Percentiles rank a stretch among this genome's conserved stretches.
Conservation (phyloP, 1,140 invertebrate species). For the Nomia melanderi region DNA sequence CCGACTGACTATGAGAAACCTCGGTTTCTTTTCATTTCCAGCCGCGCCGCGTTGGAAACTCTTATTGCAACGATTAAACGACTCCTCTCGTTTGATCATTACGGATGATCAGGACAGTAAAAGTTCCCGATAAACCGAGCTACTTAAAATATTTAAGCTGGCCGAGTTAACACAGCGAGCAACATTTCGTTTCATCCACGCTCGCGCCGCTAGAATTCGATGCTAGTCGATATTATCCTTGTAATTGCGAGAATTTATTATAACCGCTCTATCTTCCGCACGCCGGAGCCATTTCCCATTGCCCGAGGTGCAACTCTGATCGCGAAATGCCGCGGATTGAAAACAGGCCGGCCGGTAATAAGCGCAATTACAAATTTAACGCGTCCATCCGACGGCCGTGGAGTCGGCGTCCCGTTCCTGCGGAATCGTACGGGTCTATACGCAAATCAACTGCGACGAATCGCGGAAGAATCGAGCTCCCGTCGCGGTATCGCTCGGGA, state of each 20-base stretch:
- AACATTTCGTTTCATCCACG: too few species aligned
- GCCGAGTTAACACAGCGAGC: too few species aligned
- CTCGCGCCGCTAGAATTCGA: too few species aligned
- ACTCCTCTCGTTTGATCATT: too few species aligned
- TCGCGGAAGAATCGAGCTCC: conserved; percentile 61
- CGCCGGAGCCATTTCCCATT: background rate
- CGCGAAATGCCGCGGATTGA: conserved; percentile 30
- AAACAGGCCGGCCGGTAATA: conserved; percentile 53
- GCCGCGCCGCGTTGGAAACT: too few species aligned
- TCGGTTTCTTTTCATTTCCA: too few species aligned
- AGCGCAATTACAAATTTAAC: conserved; percentile 68
- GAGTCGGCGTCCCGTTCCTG: conserved; percentile 6
- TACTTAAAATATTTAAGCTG: too few species aligned
- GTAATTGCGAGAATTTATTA: background rate
- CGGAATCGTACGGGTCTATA: conserved; percentile 33
- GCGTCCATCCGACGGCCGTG: conserved; percentile 33
- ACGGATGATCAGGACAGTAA: too few species aligned
- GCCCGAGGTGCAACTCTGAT: conserved; percentile 7
- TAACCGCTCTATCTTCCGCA: background rate
- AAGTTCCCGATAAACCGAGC: too few species aligned
- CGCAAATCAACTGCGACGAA: conserved; percentile 66
- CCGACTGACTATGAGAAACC: too few species aligned
- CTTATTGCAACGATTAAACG: too few species aligned
- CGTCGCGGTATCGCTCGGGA: conserved; percentile 36
- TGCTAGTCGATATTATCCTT: too few species aligned